phyloP scores from a whole-genome alignment of 2,113 vertebrate genomes.

The Cyanoderma ruficeps region DNA sequence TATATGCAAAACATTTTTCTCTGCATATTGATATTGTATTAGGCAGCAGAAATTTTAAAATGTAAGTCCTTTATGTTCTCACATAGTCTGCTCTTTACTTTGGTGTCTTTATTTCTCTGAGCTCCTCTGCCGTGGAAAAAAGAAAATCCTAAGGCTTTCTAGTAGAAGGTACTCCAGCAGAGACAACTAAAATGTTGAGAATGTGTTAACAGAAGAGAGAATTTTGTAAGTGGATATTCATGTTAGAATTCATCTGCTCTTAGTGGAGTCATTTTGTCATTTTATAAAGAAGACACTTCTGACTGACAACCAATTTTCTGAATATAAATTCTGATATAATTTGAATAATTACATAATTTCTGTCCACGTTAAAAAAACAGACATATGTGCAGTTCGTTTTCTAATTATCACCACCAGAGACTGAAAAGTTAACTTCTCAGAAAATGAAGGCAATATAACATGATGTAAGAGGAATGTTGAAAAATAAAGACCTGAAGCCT shows the following conservation, averaged over 20 bases:
- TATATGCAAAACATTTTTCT: neutral
- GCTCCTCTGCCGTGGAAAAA: neutral
- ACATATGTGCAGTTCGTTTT: slow-evolving; percentile 62
- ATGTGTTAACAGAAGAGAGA: neutral
- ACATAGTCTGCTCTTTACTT: neutral
- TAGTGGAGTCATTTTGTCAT: slow-evolving; percentile 42
- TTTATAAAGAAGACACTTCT: slow-evolving; percentile 47
- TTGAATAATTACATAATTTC: slow-evolving; percentile 71
- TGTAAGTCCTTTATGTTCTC: neutral
- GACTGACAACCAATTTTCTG: slow-evolving; percentile 65
- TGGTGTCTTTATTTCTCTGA: neutral
- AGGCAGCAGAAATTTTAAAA: neutral
- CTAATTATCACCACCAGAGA: slow-evolving; percentile 62
- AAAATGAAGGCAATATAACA: slow-evolving; percentile 37
- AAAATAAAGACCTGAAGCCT: slow-evolving; percentile 38
- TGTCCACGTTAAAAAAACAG: slow-evolving; percentile 54
- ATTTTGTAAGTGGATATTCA: slow-evolving; percentile 15
- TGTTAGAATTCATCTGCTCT: slow-evolving; percentile 55
- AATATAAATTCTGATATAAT: slow-evolving; percentile 66
- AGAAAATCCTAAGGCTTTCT: neutral
- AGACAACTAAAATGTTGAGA: neutral
- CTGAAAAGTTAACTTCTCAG: slow-evolving; percentile 60
- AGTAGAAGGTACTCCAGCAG: neutral
- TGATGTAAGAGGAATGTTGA: slow-evolving; percentile 10
- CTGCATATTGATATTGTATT: neutral